phyloP scores from a whole-genome alignment of 1,140 invertebrate species.

The Musca vetustissima region DNA sequence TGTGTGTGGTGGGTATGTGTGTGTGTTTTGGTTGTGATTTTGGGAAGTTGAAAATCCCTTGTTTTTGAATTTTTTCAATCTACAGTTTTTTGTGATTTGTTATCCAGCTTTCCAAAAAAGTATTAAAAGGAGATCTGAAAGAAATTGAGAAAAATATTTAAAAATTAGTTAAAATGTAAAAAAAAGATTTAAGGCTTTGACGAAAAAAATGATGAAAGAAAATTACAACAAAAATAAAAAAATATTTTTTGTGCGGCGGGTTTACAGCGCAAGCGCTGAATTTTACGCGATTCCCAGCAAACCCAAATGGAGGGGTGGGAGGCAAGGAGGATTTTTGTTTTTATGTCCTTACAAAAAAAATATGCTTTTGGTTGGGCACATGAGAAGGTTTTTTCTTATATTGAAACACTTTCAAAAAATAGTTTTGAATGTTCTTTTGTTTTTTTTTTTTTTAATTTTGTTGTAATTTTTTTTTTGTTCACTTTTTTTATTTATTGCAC shows the following conservation, averaged over 20 bases:
- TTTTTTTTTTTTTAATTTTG: too few species aligned
- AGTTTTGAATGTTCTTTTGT: neutral
- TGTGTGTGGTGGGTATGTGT: constrained; percentile 12
- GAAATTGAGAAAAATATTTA: neutral
- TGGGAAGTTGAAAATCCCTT: too few species aligned
- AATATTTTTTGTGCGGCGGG: neutral
- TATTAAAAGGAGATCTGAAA: constrained; percentile 19
- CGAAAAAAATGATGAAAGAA: neutral
- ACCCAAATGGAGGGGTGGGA: too few species aligned
- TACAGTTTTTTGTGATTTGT: too few species aligned
- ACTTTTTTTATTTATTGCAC: too few species aligned
- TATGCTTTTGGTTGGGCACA: neutral
- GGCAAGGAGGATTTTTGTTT: neutral
- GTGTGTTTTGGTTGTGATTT: constrained; percentile 14
- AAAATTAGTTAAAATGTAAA: neutral
- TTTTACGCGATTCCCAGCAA: neutral
- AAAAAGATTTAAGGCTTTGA: neutral
- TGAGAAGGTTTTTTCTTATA: too few species aligned
- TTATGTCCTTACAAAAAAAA: too few species aligned
- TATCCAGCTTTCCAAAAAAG: neutral
- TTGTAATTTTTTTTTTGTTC: too few species aligned
- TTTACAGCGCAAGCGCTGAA: constrained; percentile 7
- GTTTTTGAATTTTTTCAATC: neutral
- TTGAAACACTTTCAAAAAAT: constrained; percentile 12
- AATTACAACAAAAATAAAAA: constrained; percentile 15